phyloP scores from a whole-genome alignment of 2,888 invertebrate genomes.

The Tortricodes alternella region DNA sequence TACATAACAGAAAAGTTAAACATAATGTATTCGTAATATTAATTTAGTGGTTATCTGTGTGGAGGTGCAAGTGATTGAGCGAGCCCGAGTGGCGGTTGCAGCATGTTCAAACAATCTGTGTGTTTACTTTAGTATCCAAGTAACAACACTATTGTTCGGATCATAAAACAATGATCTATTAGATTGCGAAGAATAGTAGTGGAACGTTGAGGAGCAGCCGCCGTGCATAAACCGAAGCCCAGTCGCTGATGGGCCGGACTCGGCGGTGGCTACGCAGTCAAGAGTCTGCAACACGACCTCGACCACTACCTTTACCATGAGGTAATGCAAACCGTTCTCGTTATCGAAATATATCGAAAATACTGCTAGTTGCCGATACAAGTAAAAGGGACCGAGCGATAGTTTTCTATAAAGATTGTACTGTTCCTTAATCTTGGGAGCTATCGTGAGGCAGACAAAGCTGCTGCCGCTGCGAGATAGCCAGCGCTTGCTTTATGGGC shows the following conservation, averaged over 20 bases:
- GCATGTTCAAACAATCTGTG: constrained; percentile 43
- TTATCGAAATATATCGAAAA: too few relatives aligned
- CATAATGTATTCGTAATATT: not conserved
- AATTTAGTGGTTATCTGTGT: not conserved
- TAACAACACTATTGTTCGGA: constrained; percentile 50
- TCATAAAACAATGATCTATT: constrained; percentile 37
- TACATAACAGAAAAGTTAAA: not conserved
- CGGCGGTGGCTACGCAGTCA: not conserved
- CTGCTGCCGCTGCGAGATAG: not conserved
- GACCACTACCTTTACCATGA: too few relatives aligned
- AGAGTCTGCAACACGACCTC: too few relatives aligned
- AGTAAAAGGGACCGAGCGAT: too few relatives aligned
- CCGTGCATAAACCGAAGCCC: not conserved
- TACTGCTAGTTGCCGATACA: too few relatives aligned
- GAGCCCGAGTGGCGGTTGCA: constrained; percentile 29
- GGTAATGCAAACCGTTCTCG: too few relatives aligned
- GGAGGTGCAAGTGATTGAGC: not conserved
- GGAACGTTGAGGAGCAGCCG: constrained; percentile 3
- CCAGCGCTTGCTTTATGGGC: not conserved
- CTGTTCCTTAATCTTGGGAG: too few relatives aligned
- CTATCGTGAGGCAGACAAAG: not conserved
- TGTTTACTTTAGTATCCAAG: constrained; percentile 50
- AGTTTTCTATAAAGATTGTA: too few relatives aligned
- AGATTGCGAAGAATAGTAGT: constrained; percentile 39
- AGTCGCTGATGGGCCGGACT: not conserved